These are phyloP conservation scores for Saturnia japonica DNA, from an alignment of 2,888 invertebrate genomes.

Conservation along the genomic window DNA sequence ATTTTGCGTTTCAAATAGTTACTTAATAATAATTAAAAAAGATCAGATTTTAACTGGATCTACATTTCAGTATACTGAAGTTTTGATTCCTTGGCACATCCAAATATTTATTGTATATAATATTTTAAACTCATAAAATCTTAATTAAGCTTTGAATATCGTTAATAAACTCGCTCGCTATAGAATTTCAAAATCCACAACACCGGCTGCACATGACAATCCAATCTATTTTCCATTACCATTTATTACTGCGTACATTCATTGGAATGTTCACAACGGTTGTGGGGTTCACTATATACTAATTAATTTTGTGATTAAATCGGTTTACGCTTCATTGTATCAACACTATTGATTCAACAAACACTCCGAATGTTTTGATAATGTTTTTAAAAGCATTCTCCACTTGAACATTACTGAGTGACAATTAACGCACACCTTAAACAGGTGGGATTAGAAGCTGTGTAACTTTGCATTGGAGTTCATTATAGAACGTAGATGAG, in stretches of 20 bases:
- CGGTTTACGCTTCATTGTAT: neutral
- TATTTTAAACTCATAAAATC: neutral
- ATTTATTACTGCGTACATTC: slow-evolving; percentile 17
- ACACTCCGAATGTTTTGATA: neutral
- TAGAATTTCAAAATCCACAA: slow-evolving; percentile 5
- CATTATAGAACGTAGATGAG: too few species aligned
- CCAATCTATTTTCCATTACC: slow-evolving; percentile 14
- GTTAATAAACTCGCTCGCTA: neutral
- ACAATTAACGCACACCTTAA: too few species aligned
- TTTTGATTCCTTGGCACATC: too few species aligned
- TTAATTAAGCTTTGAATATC: slow-evolving; percentile 1
- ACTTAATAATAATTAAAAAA: too few species aligned
- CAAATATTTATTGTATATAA: neutral
- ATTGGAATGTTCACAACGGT: neutral
- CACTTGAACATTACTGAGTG: neutral
- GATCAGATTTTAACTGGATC: too few species aligned
- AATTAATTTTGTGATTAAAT: neutral
- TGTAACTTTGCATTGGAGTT: too few species aligned
- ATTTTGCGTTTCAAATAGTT: too few species aligned
- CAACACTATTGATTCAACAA: neutral
- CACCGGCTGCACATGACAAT: slow-evolving; percentile 12
- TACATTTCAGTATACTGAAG: too few species aligned
- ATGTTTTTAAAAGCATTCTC: neutral
- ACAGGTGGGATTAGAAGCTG: too few species aligned
- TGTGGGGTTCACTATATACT: neutral